These are phyloP conservation scores for Anoplius nigerrimus DNA, from an alignment of 2,888 invertebrate species.

Conservation along the genomic window DNA sequence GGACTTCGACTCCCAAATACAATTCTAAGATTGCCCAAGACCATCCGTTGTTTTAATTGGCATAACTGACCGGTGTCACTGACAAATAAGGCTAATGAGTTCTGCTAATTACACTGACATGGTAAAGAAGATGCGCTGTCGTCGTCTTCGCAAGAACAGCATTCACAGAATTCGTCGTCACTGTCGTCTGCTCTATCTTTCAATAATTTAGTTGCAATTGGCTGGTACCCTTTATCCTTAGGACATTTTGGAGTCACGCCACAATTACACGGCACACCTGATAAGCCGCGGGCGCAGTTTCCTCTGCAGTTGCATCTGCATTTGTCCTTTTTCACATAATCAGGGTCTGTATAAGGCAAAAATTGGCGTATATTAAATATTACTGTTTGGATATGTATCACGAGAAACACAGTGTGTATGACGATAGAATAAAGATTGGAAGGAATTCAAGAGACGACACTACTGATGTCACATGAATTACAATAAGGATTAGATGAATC, in stretches of 20 bases:
- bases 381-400: no score
- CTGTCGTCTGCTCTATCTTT: constrained; percentile 23
- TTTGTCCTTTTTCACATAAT: neutral
- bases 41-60: neutral
- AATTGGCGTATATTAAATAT: no score
- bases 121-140: constrained; percentile 8
- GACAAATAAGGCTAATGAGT: neutral
- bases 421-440: no score
- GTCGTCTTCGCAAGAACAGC: constrained; percentile 56
- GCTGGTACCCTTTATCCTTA: constrained; percentile 35
- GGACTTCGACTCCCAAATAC: no score
- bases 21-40: no score
- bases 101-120: constrained; percentile 11
- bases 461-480: no score
- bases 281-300: constrained; percentile 41
- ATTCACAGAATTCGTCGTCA: constrained; percentile 62
- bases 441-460: no score
- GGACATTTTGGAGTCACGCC: constrained; percentile 24
- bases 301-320: constrained; percentile 53
- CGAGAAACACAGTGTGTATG: no score
- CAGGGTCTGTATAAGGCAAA: no score
- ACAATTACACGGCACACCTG: constrained; percentile 51
- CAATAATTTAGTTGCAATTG: constrained; percentile 14
- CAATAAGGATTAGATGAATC: no score
- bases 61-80: constrained; percentile 19